Percentiles rank a stretch among this genome's conserved stretches.
These are phyloP conservation scores for Reticulitermes speratus DNA, from an alignment of 1,140 invertebrate genomes.

Conservation along the genomic window DNA sequence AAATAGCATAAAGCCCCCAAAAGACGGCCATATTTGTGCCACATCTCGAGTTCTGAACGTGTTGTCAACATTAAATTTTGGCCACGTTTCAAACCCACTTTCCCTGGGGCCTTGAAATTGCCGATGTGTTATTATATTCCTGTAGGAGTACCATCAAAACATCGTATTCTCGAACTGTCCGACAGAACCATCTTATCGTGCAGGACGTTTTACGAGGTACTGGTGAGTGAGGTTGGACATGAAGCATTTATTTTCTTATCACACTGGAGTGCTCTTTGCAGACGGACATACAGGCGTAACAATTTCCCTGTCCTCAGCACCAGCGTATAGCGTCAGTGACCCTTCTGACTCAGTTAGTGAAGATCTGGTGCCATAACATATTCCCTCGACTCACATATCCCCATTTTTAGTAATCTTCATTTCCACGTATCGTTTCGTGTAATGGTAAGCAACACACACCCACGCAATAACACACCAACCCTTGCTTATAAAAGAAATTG, in stretches of 20 bases:
- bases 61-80: not conserved
- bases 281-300: not conserved
- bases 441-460: too few relatives aligned
- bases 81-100: not conserved
- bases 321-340: not conserved
- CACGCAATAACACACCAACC: too few relatives aligned
- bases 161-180: constrained; percentile 15
- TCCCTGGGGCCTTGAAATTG: not conserved
- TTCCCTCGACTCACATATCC: not conserved
- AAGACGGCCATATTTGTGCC: not conserved
- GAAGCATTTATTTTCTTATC: constrained; percentile 14
- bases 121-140: not conserved
- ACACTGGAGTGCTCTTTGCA: not conserved
- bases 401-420: not conserved
- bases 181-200: not conserved
- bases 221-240: not conserved
- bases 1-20: not conserved
- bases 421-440: too few relatives aligned
- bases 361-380: not conserved
- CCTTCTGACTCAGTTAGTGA: not conserved
- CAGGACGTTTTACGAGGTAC: not conserved
- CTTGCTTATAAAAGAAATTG: too few relatives aligned
- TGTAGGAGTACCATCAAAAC: not conserved
- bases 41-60: not conserved
- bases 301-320: not conserved